Conservation (phyloP, 1,140 invertebrate species). For the Lysiphlebus fabarum region DNA sequence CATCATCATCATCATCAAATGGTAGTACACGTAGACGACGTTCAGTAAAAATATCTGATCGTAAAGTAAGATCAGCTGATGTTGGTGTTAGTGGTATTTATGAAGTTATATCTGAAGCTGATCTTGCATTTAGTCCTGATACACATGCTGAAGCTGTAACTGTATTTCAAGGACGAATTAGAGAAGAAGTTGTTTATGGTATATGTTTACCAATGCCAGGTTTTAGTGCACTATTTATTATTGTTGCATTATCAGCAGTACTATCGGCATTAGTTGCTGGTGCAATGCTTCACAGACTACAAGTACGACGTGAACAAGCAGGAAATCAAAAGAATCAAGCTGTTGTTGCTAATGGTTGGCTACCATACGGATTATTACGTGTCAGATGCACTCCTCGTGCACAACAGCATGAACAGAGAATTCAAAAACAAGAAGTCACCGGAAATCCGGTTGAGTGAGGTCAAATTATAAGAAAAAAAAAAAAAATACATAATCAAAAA, state of each 20-base stretch:
- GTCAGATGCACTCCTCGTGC: constrained; percentile 48
- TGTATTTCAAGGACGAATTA: constrained; percentile 81
- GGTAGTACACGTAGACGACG: constrained; percentile 55
- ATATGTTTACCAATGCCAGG: constrained; percentile 86
- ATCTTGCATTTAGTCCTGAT: constrained; percentile 86
- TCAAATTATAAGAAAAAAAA: constrained; percentile 24
- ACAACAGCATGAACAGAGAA: constrained; percentile 26
- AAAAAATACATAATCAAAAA: constrained; percentile 7
- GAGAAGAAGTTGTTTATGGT: constrained; percentile 85
- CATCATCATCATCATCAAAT: constrained; percentile 32
- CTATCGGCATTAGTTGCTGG: constrained; percentile 76
- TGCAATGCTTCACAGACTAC: constrained; percentile 70
- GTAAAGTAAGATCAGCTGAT: constrained; percentile 74
- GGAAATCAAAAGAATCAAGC: constrained; percentile 50
- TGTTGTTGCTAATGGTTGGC: constrained; percentile 63
- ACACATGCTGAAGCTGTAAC: constrained; percentile 75
- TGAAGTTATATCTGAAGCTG: constrained; percentile 88
- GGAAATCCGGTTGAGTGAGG: constrained; percentile 39
- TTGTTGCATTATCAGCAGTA: constrained; percentile 80
- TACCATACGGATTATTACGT: constrained; percentile 66
- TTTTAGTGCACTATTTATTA: constrained; percentile 82
- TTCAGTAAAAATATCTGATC: constrained; percentile 67
- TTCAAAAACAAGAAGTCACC: constrained; percentile 32
- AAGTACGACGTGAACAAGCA: constrained; percentile 67
- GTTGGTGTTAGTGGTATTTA: constrained; percentile 83